Base-by-base conservation (phyloP, 2,888 invertebrate genomes). In the Mimumesa dahlbomi region DNA sequence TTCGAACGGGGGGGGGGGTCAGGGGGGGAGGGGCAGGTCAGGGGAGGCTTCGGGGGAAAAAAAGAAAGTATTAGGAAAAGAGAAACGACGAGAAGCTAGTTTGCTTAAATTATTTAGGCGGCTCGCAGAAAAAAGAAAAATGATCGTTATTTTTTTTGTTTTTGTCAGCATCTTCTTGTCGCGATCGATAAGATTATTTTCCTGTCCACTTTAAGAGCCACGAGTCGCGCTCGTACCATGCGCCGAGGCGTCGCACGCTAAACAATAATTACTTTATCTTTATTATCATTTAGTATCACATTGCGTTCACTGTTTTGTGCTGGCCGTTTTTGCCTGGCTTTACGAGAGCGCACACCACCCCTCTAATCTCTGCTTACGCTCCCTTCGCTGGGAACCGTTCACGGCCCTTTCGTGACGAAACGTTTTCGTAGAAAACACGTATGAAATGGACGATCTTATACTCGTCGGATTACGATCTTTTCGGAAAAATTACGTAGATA, bases 241-340 rank as follows among this genome's bases (percentile, higher is more conserved):
- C 80, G 78, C 75, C 83, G 78, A 80, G 75, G 79, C 79, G 77
- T 81, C 82, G 81, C 84, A 77, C 77, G 82, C 84, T 87, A 88
- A 87, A 88, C 82, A 88, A 88, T 88, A 88, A 87, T 87, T 88
- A 87, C 83, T 82, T 84, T 86, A 84, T 75, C 70, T 82, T 86
- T 87, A 87, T 88, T 89, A 89, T 88, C 85, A 89, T 88, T 89
- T 89, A 89, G 87, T 89, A 89, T 89, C 89, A 89, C 89, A 89
- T 88, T 88, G 86, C 85, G 87, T 89, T 88, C 87, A 88, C 87
- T 87, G 85, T 87, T 85, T 79, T 83, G 85, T 88, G 87, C 86
- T 87, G 87, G 85, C 85, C 87, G 81, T 82, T 81, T 83, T 81
- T 85, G 83, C 85, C 85, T 86, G 86, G 83, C 85, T 85, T 79